Evolutionary conservation across 2,797 vertebrate species (phyloP), one percentile per base, ranked within the genome.

Genomic region (Malurus splendens): DNA sequence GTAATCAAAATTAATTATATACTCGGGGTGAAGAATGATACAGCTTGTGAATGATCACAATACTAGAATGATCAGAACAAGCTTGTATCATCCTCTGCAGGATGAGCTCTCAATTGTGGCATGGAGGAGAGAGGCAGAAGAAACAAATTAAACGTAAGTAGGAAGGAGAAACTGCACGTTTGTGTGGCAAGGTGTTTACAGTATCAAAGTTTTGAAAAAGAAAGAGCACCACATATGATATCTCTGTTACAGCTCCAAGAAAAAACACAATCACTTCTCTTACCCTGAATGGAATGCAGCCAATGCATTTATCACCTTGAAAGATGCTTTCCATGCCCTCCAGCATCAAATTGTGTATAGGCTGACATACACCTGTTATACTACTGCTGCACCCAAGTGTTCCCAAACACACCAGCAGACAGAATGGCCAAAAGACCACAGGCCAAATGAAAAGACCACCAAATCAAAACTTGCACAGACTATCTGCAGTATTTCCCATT

Each of bases 1-100:
- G 82, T 65, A 89, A 90, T 60, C 33, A 82, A 82, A 92, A 88
- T 90, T 76, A 92, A 76, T 91, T 64, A 51, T 36, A 74, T 71
- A 33, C 28, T 66, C 60, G 74, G 68, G 75, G 65, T 92, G 82
- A 91, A 87, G 86, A 71, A 91, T 44, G 54, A 89, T 77, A 41
- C 45, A 74, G 25, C 32, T 61, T 76, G 54, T 87, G 72, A 87
- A 73, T 38, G 61, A 85, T 71, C 24, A 56, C 61, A 87, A 64
- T 62, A 67, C n/a, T 62, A 54, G 70, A 61, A 92, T 0, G 3
- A 64, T 56, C 54, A 71, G 76, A 70, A 84, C 66, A 80, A 83
- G 2, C 18, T 44, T 81, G 8, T 68, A 24, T 54, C 51, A 61
- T 89, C 32, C 44, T 65, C 42, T 61, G 10, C 18, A 68, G 44